Evolutionary conservation across 2,888 invertebrate genomes (phyloP).

Genomic region (Hirtodrosophila alboralis): DNA sequence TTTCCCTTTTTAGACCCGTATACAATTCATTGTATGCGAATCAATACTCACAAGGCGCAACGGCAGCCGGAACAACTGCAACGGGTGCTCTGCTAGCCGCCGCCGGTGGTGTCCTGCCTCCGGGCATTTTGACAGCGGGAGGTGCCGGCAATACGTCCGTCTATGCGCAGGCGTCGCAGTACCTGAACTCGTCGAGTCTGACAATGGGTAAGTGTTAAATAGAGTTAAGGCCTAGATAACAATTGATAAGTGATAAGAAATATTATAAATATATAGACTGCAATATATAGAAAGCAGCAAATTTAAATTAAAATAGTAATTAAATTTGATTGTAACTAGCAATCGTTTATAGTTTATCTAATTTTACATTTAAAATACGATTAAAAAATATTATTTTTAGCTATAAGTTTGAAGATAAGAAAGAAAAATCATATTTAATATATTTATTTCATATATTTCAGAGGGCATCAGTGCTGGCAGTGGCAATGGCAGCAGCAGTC

Average conservation of each 20-base stretch:
- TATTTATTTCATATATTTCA: constrained; percentile 16
- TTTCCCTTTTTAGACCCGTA: constrained; percentile 87
- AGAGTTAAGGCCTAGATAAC: neutral
- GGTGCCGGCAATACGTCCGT: constrained; percentile 73
- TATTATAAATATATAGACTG: no score
- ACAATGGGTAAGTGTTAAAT: constrained; percentile 76
- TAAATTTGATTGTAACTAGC: no score
- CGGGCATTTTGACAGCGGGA: constrained; percentile 65
- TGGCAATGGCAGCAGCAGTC: constrained; percentile 82
- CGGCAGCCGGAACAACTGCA: constrained; percentile 77
- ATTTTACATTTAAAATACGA: no score
- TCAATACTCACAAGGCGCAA: constrained; percentile 86
- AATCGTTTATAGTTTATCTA: no score
- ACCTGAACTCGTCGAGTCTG: constrained; percentile 84
- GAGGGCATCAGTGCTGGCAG: constrained; percentile 76
- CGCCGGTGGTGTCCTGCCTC: constrained; percentile 67
- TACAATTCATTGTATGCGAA: constrained; percentile 91
- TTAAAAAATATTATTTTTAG: no score
- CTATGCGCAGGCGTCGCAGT: constrained; percentile 83
- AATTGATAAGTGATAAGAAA: no score
- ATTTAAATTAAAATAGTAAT: no score
- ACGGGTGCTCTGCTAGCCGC: constrained; percentile 71
- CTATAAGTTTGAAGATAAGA: no score
- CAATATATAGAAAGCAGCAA: no score
- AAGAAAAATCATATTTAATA: no score